Evolutionary conservation across 2,797 vertebrate species (phyloP).

Genomic region (Philypnodon macrostomus): DNA sequence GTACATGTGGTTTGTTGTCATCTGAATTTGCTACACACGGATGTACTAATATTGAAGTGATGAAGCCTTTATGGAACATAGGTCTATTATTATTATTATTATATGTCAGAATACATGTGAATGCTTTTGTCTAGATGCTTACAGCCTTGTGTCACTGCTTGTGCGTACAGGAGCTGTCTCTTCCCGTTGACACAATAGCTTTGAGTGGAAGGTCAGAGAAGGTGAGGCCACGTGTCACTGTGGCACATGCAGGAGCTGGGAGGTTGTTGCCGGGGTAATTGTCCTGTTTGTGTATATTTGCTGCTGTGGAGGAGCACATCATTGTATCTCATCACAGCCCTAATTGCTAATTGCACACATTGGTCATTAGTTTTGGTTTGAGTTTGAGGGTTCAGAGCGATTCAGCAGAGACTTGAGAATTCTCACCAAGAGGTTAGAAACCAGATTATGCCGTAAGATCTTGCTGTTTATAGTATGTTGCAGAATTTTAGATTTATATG

Average conservation of each 20-base stretch:
- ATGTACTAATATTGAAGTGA: no score
- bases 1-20: not conserved
- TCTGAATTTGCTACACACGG: no score
- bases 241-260: constrained; percentile 23
- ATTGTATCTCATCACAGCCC: constrained; percentile 8
- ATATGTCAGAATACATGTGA: not conserved
- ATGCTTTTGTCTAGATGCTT: not conserved
- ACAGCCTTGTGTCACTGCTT: constrained; percentile 3
- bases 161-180: constrained; percentile 13
- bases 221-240: constrained; percentile 34
- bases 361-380: constrained; percentile 31
- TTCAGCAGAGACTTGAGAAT: no score
- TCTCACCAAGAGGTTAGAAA: not conserved
- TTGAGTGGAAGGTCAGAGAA: constrained; percentile 42
- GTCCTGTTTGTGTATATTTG: constrained; percentile 47
- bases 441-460: no score
- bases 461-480: not conserved
- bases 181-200: constrained; percentile 20
- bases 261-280: constrained; percentile 54
- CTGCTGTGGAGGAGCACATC: constrained; percentile 21
- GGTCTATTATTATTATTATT: no score
- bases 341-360: constrained; percentile 35
- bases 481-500: constrained; percentile 19
- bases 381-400: constrained; percentile 17
- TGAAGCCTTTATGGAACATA: no score